Percentiles rank a stretch among this genome's conserved stretches.
Conservation (phyloP, 2,113 vertebrate genomes). For the Lepus europaeus region DNA sequence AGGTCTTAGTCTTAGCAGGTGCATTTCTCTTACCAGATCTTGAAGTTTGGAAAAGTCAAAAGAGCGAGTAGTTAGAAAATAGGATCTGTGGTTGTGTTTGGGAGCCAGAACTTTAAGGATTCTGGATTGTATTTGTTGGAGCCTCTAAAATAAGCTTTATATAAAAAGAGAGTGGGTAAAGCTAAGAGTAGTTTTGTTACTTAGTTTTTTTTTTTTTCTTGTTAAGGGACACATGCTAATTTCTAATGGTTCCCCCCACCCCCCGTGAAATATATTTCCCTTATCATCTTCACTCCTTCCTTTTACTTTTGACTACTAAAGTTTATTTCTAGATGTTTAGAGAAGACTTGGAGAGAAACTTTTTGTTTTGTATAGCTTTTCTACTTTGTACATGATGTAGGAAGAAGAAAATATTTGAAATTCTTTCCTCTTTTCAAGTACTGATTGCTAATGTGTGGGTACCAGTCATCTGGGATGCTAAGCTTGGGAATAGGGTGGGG, state of each 20-base stretch:
- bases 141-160: constrained; percentile 50
- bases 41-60: constrained; percentile 58
- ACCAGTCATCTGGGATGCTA: background rate
- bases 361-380: constrained; percentile 30
- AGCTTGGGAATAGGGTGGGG: background rate
- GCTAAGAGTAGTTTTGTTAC: constrained; percentile 37
- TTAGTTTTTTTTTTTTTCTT: constrained; percentile 64
- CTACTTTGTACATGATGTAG: constrained; percentile 40
- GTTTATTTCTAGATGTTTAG: constrained; percentile 39
- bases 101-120: background rate
- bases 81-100: background rate
- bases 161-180: constrained; percentile 38
- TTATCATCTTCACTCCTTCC: background rate
- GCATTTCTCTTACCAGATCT: constrained; percentile 61
- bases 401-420: constrained; percentile 34
- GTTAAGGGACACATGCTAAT: background rate
- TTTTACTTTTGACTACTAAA: constrained; percentile 48
- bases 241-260: background rate
- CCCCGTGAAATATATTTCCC: constrained; percentile 33
- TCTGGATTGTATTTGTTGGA: constrained; percentile 31
- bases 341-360: constrained; percentile 46
- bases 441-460: constrained; percentile 5
- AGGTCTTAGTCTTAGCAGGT: background rate
- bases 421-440: constrained; percentile 32
- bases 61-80: constrained; percentile 41